These are phyloP conservation scores for Prorops nasuta DNA, from an alignment of 1,140 invertebrate genomes.

Conservation along the genomic window DNA sequence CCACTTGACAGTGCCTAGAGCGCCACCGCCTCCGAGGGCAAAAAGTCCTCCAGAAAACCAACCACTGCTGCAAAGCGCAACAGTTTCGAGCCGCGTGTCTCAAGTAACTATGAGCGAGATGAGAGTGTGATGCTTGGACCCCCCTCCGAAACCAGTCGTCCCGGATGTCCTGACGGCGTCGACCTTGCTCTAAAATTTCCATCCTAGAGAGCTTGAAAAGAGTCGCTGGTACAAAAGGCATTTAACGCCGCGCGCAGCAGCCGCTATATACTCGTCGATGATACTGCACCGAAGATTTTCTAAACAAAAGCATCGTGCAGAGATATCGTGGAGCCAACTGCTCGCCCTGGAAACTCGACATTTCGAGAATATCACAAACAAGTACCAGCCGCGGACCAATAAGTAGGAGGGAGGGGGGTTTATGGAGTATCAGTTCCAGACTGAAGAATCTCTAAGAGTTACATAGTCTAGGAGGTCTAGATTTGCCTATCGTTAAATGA, in stretches of 20 bases:
- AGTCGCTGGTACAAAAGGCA: background rate
- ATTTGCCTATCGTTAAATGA: too few relatives aligned
- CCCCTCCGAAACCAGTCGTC: slow-evolving; percentile 50
- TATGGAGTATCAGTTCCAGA: too few relatives aligned
- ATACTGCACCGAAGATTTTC: too few relatives aligned
- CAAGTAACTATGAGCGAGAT: slow-evolving; percentile 79
- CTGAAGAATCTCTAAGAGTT: too few relatives aligned
- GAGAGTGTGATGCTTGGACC: slow-evolving; percentile 75
- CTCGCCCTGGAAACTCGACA: background rate
- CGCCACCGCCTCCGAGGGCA: slow-evolving; percentile 60
- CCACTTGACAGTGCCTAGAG: slow-evolving; percentile 58
- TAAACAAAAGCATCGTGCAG: background rate
- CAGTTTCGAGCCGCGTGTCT: slow-evolving; percentile 60
- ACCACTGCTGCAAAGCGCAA: slow-evolving; percentile 54
- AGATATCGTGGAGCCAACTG: background rate
- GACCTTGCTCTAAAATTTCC: slow-evolving; percentile 44
- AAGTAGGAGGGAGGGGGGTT: too few relatives aligned
- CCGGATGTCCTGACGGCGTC: slow-evolving; percentile 51
- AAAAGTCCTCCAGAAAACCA: slow-evolving; percentile 62
- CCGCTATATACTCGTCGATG: too few relatives aligned
- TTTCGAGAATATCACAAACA: background rate
- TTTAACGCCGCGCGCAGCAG: too few relatives aligned
- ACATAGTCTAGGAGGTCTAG: too few relatives aligned
- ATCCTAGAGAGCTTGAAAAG: background rate
- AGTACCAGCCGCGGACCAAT: background rate